Evolutionary conservation across 2,113 vertebrate genomes (phyloP).

Genomic region (Phaetusa simplex): DNA sequence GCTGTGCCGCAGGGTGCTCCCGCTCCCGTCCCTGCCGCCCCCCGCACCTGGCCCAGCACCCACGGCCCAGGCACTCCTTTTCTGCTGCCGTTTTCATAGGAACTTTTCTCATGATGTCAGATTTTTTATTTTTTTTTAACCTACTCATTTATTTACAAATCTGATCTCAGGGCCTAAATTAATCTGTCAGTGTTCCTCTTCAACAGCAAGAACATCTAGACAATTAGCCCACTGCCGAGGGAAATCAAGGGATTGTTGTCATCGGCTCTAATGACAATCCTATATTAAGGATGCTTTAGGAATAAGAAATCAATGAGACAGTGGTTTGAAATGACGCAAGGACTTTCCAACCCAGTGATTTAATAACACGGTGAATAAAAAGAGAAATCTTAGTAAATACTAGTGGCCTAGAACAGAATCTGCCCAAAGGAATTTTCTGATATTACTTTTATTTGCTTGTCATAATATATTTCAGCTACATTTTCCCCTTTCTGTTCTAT

Average conservation of each 20-base stretch:
- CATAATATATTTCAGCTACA: neutral
- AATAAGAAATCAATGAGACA: slow-evolving; percentile 43
- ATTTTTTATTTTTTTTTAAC: neutral
- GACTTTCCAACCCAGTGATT: slow-evolving; percentile 23
- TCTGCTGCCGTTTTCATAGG: neutral
- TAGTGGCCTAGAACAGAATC: slow-evolving; percentile 17
- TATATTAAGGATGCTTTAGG: neutral
- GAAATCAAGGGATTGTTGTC: neutral
- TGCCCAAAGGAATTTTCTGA: slow-evolving; percentile 28
- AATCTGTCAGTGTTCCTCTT: neutral
- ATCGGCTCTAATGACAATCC: neutral
- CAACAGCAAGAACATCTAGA: neutral
- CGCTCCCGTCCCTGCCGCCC: neutral
- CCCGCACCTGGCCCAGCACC: neutral
- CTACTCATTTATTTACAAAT: neutral
- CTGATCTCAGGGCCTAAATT: neutral
- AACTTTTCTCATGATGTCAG: neutral
- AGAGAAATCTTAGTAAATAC: neutral
- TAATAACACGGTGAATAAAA: neutral
- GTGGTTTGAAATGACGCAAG: slow-evolving; percentile 28
- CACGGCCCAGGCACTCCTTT: fast-evolving
- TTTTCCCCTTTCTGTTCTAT: neutral
- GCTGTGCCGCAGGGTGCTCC: neutral
- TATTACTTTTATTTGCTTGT: slow-evolving; percentile 33
- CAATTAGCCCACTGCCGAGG: neutral